These are phyloP conservation scores for Cotesia glomerata DNA, from an alignment of 1,140 invertebrate genomes.

Conservation along the genomic window DNA sequence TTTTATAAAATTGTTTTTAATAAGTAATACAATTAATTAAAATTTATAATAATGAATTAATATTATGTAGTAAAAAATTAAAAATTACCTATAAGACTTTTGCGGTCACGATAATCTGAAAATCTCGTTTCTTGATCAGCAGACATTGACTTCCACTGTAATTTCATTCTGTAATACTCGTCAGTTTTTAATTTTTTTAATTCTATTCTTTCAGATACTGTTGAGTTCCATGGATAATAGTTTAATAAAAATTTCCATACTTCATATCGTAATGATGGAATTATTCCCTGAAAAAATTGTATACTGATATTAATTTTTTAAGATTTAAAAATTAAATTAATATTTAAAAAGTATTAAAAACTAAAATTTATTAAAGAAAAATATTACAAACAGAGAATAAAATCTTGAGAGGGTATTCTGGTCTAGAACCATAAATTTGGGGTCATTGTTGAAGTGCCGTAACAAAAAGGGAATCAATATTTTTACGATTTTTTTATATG, in stretches of 20 bases:
- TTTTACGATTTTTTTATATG: too few relatives aligned
- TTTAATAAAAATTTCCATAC: slow-evolving; percentile 96
- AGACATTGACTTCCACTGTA: slow-evolving; percentile 94
- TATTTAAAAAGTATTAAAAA: too few relatives aligned
- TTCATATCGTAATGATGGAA: slow-evolving; percentile 75
- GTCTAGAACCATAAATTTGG: too few relatives aligned
- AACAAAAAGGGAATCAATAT: too few relatives aligned
- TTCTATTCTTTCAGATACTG: slow-evolving; percentile 73
- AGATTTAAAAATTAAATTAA: too few relatives aligned
- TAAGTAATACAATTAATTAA: neutral
- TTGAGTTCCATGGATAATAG: slow-evolving; percentile 87
- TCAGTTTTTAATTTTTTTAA: slow-evolving; percentile 76
- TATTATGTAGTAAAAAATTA: neutral
- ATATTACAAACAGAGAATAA: too few relatives aligned
- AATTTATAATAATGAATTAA: too few relatives aligned
- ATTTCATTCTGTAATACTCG: slow-evolving; percentile 95
- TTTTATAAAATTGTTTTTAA: slow-evolving; percentile 38
- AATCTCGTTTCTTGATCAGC: slow-evolving; percentile 88
- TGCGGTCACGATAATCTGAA: slow-evolving; percentile 85
- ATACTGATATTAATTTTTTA: too few relatives aligned
- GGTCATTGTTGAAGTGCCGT: too few relatives aligned
- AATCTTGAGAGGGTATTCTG: too few relatives aligned
- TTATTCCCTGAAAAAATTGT: slow-evolving; percentile 67
- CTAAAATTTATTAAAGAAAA: too few relatives aligned
- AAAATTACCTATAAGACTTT: slow-evolving; percentile 84